Evolutionary conservation across 2,888 invertebrate species (phyloP), one percentile per base, ranked within the genome.

Genomic region (Acleris sparsana): DNA sequence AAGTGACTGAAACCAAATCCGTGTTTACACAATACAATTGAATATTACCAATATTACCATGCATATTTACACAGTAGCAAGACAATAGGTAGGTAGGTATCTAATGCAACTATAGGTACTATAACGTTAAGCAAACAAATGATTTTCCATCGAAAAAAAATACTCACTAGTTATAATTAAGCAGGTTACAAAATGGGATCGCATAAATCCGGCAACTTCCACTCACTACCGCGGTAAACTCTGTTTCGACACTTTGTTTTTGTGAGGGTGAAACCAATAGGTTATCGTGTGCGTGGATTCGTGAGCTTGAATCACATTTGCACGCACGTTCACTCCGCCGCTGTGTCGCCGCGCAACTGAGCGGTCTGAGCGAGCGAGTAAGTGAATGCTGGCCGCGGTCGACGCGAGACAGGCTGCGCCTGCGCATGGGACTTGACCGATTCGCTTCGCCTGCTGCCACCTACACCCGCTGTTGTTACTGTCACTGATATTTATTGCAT

Each of bases 201-300:
- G 39, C 0, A 22, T 46, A 69, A 72, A 73, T 77, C 80, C 83
- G 74, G 72, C 72, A 73, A 79, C 82, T 84, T 81, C 78, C 86
- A 88, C 84, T 81, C 82, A 83, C 82, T 79, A 75, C 72, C 73
- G 72, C 71, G 68, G 69, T 71, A 71, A 70, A 72, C 70, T 66
- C 66, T 70, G 63, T 75, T 73, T 78, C 85, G 84, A 84, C 90
- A 89, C 89, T 88, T 80, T 80, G 85, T 89, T 89, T 90, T 89
- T 89, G 81, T 84, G 73, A 67, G 62, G 71, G 80, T 88, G 88
- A 89, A 90, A 89, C 87, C 78, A 86, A 86, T 84, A 86, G 85
- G 86, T 80, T 80, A 77, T 79, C 82, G 80, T 80, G 73, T 77
- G 70, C 70, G 68, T 71, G 70, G 69, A 70, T 67, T 65, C 61